Percentiles rank a stretch among this genome's conserved stretches.
These are phyloP conservation scores for Grammomys dolichurus DNA, from an alignment of 2,113 vertebrate species.

Conservation along the genomic window DNA sequence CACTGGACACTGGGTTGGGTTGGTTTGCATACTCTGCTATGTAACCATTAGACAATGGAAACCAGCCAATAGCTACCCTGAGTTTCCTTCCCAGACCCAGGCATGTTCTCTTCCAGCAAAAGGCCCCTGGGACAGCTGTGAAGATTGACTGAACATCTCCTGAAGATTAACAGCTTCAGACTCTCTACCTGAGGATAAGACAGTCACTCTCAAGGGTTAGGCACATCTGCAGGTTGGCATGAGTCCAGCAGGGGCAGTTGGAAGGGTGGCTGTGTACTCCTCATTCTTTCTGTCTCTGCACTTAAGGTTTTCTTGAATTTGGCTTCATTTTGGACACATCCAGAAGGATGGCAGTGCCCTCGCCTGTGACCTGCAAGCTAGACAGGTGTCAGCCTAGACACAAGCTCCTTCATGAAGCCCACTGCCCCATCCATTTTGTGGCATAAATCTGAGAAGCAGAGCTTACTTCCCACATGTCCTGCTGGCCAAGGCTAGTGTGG, in stretches of 20 bases:
- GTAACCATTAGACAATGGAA: not conserved
- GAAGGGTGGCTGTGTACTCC: no score
- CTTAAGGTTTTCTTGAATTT: fast-evolving
- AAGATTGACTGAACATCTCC: fast-evolving
- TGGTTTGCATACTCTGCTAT: not conserved
- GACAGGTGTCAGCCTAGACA: not conserved
- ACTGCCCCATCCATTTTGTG: not conserved
- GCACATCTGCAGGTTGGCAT: fast-evolving
- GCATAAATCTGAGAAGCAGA: fast-evolving
- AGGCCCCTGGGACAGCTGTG: not conserved
- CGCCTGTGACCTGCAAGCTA: not conserved
- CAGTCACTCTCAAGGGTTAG: fast-evolving
- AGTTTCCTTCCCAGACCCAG: no score
- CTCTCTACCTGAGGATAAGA: no score
- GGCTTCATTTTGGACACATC: fast-evolving
- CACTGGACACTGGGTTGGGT: fast-evolving
- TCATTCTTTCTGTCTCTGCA: fast-evolving
- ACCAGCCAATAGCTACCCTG: not conserved
- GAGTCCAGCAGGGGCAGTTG: fast-evolving
- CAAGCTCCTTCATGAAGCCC: not conserved
- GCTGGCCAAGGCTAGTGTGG: no score
- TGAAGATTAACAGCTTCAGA: not conserved
- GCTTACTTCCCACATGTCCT: fast-evolving
- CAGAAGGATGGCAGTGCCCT: fast-evolving
- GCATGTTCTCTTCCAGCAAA: not conserved